phyloP scores from a whole-genome alignment of 1,140 invertebrate species.

The Argopecten irradians region DNA sequence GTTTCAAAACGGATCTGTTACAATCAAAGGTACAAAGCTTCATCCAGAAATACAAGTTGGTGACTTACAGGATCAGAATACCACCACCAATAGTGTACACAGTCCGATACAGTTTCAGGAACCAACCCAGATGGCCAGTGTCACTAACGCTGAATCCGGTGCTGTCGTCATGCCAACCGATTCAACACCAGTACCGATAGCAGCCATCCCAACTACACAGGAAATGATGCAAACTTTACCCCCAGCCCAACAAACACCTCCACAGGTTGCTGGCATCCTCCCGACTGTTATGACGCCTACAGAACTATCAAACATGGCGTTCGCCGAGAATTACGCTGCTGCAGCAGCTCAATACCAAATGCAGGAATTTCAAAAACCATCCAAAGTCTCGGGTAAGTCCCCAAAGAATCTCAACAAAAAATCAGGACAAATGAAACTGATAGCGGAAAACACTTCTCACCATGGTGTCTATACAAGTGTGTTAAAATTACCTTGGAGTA shows the following conservation, averaged over 20 bases:
- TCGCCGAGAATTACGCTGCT: not conserved
- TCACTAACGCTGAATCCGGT: not conserved
- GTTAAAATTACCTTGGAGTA: slow-evolving; percentile 70
- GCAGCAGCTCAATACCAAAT: not conserved
- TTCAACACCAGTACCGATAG: not conserved
- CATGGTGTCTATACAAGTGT: slow-evolving; percentile 73
- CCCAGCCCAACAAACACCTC: not conserved
- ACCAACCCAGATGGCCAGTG: not conserved
- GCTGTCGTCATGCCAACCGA: not conserved
- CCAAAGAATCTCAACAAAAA: slow-evolving; percentile 42
- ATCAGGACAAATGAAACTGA: slow-evolving; percentile 67
- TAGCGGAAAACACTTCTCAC: slow-evolving; percentile 67
- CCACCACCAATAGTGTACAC: not conserved
- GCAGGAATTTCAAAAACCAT: not conserved
- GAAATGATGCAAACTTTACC: not conserved
- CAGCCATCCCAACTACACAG: not conserved
- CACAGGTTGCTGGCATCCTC: not conserved
- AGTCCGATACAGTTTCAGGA: not conserved
- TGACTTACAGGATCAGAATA: not conserved
- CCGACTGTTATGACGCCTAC: not conserved
- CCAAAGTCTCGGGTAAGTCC: not conserved
- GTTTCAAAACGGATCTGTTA: slow-evolving; percentile 40
- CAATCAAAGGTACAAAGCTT: slow-evolving; percentile 41
- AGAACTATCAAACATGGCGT: not conserved
- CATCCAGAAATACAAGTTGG: slow-evolving; percentile 34